phyloP scores from a whole-genome alignment of 2,888 invertebrate species.

The Andrena fulva region DNA sequence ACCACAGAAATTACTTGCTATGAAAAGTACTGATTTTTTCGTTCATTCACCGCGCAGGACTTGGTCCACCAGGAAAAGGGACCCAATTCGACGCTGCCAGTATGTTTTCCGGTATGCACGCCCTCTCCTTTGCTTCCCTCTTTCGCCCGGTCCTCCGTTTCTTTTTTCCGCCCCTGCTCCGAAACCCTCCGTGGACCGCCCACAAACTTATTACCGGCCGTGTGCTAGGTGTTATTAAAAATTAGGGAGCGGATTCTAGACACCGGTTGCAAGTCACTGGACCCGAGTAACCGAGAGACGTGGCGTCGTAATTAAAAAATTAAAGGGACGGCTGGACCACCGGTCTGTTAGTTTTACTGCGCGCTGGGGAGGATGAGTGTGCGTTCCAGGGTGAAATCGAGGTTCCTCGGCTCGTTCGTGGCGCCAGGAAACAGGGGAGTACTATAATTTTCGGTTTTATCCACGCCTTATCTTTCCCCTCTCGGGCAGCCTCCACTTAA shows the following conservation, averaged over 20 bases:
- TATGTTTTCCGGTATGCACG: constrained; percentile 52
- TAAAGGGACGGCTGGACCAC: constrained; percentile 75
- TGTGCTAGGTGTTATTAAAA: constrained; percentile 73
- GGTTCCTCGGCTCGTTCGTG: constrained; percentile 73
- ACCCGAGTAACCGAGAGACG: constrained; percentile 74
- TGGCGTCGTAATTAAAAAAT: constrained; percentile 82
- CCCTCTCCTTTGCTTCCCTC: constrained; percentile 4
- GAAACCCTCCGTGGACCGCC: constrained; percentile 53
- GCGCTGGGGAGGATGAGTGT: constrained; percentile 32
- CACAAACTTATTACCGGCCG: constrained; percentile 61
- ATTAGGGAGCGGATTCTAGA: constrained; percentile 69
- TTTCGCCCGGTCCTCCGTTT: constrained; percentile 54
- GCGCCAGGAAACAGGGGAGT: constrained; percentile 76
- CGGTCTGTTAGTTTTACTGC: constrained; percentile 66
- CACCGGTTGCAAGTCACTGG: constrained; percentile 77
- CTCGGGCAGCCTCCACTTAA: neutral
- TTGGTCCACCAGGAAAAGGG: constrained; percentile 6
- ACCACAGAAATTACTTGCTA: too few relatives aligned
- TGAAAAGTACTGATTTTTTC: neutral
- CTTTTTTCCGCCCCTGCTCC: constrained; percentile 57
- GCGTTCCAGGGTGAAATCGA: constrained; percentile 63
- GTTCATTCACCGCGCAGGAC: constrained; percentile 1
- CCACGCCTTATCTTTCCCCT: constrained; percentile 9
- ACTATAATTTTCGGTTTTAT: constrained; percentile 56
- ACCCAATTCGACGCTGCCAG: constrained; percentile 33